phyloP scores from a whole-genome alignment of 2,797 vertebrate genomes.

The Anisognathus igniventris region DNA sequence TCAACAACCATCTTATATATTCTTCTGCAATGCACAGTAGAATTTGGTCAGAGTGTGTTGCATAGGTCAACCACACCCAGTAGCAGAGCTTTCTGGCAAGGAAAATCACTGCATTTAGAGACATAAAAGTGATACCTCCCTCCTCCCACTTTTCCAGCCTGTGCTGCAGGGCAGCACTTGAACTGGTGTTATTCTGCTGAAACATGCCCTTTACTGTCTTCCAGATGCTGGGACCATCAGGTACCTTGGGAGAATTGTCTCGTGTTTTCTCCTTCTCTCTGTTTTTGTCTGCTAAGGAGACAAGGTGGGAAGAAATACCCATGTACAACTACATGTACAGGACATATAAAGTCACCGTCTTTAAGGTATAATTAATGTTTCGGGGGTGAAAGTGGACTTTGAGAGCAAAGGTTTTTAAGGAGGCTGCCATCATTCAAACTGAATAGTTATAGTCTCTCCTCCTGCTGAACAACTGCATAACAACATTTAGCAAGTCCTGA shows the following conservation, averaged over 20 bases:
- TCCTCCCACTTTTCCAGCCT: background rate
- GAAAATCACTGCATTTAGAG: background rate
- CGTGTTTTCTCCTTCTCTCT: background rate
- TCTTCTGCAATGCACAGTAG: background rate
- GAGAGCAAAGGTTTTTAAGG: background rate
- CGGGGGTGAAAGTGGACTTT: background rate
- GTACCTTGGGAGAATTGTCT: background rate
- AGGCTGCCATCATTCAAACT: background rate
- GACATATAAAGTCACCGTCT: background rate
- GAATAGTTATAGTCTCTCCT: background rate
- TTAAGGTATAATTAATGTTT: background rate
- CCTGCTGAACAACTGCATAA: background rate
- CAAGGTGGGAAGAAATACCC: background rate
- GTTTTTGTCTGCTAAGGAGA: background rate
- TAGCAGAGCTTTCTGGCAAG: background rate
- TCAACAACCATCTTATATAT: background rate
- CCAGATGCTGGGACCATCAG: background rate
- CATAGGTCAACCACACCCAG: background rate
- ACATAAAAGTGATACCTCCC: rapidly evolving
- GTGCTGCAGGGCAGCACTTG: background rate
- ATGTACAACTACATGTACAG: rapidly evolving
- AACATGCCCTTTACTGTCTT: background rate
- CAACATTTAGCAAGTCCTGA: background rate
- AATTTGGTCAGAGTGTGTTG: background rate
- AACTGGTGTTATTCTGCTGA: background rate